A percentile compares a stretch with the other conserved stretches of the same genome.
These are phyloP conservation scores for Odontamblyopus rebecca DNA, from an alignment of 2,797 vertebrate genomes.

Conservation along the genomic window DNA sequence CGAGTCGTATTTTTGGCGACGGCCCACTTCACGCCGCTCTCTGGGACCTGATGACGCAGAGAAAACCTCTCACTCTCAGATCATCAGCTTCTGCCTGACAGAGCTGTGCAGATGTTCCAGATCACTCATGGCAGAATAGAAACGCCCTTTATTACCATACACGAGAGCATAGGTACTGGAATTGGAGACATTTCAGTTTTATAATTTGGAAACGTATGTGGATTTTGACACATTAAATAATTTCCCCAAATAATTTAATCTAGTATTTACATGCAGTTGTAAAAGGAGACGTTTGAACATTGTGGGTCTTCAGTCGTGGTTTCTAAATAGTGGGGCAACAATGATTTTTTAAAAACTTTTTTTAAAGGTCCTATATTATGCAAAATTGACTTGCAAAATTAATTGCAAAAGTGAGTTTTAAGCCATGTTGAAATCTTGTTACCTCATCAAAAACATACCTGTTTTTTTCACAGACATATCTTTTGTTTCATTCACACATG, in stretches of 20 bases:
- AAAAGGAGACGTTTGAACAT: not conserved
- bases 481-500: too few species aligned
- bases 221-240: not conserved
- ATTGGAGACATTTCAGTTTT: not conserved
- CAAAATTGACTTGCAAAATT: too few species aligned
- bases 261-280: too few species aligned
- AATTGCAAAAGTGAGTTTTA: too few species aligned
- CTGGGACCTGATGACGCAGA: constrained; percentile 28
- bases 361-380: too few species aligned
- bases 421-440: too few species aligned
- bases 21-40: constrained; percentile 26
- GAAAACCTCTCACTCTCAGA: constrained; percentile 22
- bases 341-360: too few species aligned
- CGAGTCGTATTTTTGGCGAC: constrained; percentile 17
- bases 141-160: not conserved
- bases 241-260: too few species aligned
- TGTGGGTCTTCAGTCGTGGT: not conserved
- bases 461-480: too few species aligned
- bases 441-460: too few species aligned
- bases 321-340: too few species aligned
- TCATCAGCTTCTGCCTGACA: constrained; percentile 24
- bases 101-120: not conserved
- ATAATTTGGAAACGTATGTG: not conserved
- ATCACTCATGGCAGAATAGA: not conserved
- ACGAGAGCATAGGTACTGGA: not conserved